phyloP scores from a whole-genome alignment of 1,140 invertebrate genomes.

The Nasonia longicornis region DNA sequence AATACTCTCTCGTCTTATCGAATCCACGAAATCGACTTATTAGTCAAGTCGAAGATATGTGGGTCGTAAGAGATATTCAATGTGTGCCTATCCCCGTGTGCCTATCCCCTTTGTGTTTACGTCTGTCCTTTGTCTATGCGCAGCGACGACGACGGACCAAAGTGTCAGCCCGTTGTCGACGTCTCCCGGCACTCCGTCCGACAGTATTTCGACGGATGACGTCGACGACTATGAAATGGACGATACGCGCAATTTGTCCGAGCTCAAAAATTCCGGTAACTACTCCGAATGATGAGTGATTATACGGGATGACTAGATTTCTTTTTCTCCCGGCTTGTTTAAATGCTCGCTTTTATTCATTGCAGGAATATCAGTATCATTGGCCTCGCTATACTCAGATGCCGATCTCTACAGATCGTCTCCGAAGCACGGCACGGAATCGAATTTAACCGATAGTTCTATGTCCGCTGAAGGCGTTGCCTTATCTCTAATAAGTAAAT shows the following conservation, averaged over 20 bases:
- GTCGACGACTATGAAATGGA: slow-evolving; percentile 71
- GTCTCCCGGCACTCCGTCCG: slow-evolving; percentile 66
- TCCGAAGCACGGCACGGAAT: slow-evolving; percentile 54
- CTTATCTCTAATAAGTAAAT: slow-evolving; percentile 80
- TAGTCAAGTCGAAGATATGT: background rate
- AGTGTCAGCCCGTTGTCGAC: slow-evolving; percentile 70
- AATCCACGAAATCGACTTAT: background rate
- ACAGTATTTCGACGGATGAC: slow-evolving; percentile 70
- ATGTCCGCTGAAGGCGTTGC: slow-evolving; percentile 84
- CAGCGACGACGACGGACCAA: slow-evolving; percentile 69
- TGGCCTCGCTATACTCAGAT: slow-evolving; percentile 76
- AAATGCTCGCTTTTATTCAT: slow-evolving; percentile 6
- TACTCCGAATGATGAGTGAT: background rate
- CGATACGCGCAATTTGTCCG: slow-evolving; percentile 63
- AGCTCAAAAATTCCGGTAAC: slow-evolving; percentile 61
- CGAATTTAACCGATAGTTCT: slow-evolving; percentile 63
- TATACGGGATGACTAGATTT: background rate
- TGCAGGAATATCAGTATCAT: slow-evolving; percentile 72
- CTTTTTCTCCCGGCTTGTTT: background rate
- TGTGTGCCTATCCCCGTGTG: background rate
- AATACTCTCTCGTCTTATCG: background rate
- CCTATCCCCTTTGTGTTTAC: background rate
- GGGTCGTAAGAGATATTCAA: background rate
- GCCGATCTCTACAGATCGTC: slow-evolving; percentile 65
- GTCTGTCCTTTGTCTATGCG: slow-evolving; percentile 42